Evolutionary conservation across 2,113 vertebrate genomes (phyloP), one percentile per base, ranked within the genome.

Genomic region (Genyomyrus donnyi): DNA sequence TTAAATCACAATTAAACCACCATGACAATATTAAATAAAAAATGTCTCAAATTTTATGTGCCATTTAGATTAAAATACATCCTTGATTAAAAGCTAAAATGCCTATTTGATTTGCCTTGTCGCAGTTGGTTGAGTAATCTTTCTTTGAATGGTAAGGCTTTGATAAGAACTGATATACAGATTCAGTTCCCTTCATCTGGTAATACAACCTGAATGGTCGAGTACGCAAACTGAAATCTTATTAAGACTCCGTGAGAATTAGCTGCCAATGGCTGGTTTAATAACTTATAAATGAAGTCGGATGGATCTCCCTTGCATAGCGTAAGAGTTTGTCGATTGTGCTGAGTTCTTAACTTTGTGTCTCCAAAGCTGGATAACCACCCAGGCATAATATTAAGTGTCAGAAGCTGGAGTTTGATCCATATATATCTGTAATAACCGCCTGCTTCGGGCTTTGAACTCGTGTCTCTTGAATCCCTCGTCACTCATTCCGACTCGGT

Each of bases 331-430:
- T 49, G 46, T 56, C 74, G 50, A 70, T 89, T 77, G 88, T 89
- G 89, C 53, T 90, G 89, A 90, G 84, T 86, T 87, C 35, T 31
- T 66, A 83, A 58, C 58, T 88, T 87, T 62, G 3, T 35, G n/a
- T 88, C 66, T 56, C 39, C 62, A 53, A 31, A 83, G 90, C 52
- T 85, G 21, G 50, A 46, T 91, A 89, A 91, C 62, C 88, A 80
- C 19, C 70, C 88, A 89, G 89, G 88, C 85, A 35, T 91, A 88
- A 77, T 84, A 88, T 89, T 89, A 88, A 49, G 88, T 91, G 88
- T 91, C 88, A 88, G 85, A 62, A 50, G 88, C 70, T 31, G 49
- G 66, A 87, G 50, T 89, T 52, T 21, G 66, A 56, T 86, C 85
- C 62, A n/a, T 48, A 48, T n/a, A 66, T 53, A 45, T 45, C 19